These are phyloP conservation scores for Ypsolopha scabrella DNA, from an alignment of 2,888 invertebrate species.

Conservation along the genomic window DNA sequence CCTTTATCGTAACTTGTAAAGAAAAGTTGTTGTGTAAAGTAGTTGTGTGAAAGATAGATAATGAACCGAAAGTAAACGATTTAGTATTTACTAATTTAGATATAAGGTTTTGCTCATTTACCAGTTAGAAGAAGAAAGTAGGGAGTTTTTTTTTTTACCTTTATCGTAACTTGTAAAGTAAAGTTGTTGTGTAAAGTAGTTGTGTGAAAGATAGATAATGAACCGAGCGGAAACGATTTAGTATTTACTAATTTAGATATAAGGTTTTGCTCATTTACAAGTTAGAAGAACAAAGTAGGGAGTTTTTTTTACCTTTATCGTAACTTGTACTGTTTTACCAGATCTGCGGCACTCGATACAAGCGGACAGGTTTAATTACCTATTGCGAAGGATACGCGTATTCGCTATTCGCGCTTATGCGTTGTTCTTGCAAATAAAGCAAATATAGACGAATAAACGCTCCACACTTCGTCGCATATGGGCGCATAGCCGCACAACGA, in stretches of 20 bases:
- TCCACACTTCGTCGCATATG: too few species aligned
- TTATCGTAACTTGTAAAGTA: background rate
- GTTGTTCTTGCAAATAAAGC: too few species aligned
- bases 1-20: background rate
- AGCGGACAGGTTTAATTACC: too few species aligned
- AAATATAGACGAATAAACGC: too few species aligned
- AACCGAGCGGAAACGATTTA: background rate
- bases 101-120: background rate
- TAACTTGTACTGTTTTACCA: too few species aligned
- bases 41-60: constrained; percentile 2
- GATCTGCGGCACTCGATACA: too few species aligned
- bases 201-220: constrained; percentile 2
- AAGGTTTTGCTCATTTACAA: background rate
- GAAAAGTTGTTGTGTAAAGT: background rate
- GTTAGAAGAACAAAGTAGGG: background rate
- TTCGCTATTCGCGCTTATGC: too few species aligned
- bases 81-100: background rate
- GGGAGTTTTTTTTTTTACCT: too few species aligned
- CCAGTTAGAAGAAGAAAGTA: background rate
- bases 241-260: background rate
- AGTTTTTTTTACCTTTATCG: background rate
- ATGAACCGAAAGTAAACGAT: background rate
- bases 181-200: constrained; percentile 1
- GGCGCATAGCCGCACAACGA: too few species aligned
- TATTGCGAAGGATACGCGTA: too few species aligned